Percentiles rank a stretch among this genome's conserved stretches.
Conservation (phyloP, 1,140 invertebrate genomes). For the Stegodyphus mimosarum region DNA sequence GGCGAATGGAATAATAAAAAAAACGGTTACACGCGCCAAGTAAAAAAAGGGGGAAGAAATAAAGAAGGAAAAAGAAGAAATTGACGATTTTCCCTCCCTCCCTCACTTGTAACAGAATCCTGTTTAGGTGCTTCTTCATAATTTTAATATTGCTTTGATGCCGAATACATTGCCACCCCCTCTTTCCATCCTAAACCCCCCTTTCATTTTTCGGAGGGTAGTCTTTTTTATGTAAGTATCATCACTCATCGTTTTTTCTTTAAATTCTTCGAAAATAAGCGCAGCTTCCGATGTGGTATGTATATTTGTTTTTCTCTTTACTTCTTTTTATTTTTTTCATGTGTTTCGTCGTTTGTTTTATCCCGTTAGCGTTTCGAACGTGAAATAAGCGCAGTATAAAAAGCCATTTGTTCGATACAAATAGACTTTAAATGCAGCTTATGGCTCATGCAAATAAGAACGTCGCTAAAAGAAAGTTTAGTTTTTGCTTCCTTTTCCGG, state of each 20-base stretch:
- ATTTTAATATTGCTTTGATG: conserved; percentile 59
- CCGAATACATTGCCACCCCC: conserved; percentile 48
- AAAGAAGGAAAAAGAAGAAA: conserved; percentile 39
- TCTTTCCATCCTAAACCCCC: neutral
- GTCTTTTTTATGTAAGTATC: conserved; percentile 6
- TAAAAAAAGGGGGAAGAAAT: conserved; percentile 24
- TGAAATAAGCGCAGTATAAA: conserved; percentile 55
- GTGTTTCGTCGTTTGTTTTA: conserved; percentile 58
- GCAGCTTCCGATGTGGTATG: conserved; percentile 13
- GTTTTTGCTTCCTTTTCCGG: conserved; percentile 2
- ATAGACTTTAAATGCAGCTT: conserved; percentile 59
- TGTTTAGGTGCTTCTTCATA: conserved; percentile 59
- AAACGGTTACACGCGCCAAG: conserved; percentile 6
- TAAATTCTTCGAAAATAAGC: conserved; percentile 30
- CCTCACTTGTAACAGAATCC: conserved; percentile 49
- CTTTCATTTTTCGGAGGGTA: conserved; percentile 9
- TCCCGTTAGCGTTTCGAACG: conserved; percentile 55
- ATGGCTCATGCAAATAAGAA: conserved; percentile 56
- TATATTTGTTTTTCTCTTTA: conserved; percentile 9
- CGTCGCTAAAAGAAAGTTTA: conserved; percentile 51
- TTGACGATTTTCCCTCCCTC: conserved; percentile 48
- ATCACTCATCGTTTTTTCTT: conserved; percentile 36
- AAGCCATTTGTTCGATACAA: conserved; percentile 59
- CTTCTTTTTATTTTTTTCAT: conserved; percentile 4
- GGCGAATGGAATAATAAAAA: neutral